Evolutionary conservation across 1,140 invertebrate species (phyloP), one percentile per base, ranked within the genome.

Genomic region (Chlorops oryzae): DNA sequence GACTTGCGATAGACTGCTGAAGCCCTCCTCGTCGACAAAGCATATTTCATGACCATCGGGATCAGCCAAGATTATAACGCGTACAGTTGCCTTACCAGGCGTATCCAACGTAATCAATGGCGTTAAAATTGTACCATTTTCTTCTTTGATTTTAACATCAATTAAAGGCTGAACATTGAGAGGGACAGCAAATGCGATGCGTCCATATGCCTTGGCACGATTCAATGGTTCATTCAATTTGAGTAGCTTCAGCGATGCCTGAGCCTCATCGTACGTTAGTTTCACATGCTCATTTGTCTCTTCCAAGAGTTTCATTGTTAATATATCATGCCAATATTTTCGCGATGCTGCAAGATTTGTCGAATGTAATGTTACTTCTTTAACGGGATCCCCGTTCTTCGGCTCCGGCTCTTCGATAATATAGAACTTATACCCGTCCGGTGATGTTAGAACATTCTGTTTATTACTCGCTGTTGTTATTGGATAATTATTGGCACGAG

Each of bases 21-120:
- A 98, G 22, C 83, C 91, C 77, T 96, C 92, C 62, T 97, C 93
- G 56, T 96, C 94, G 13, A 98, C 96, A 75, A 98, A 98, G 75
- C 96, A 98, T 53, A 99, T 98, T 78, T 98, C 95, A 77, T 98
- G 95, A 2, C 82, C 90, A 78, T 98, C 92, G 2, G 95, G 95
- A 78, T 98, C 96, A 23, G 88, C 88, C 6, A 98, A 75, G 62
- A 99, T 98, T 18, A 98, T 89, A 22, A 99, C 96, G 52, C 88
- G 78, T 0, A 98, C 96, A 7, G 90, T 90, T 2, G 92, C 92
- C 75, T 99, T 99, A 40, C 92, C 96, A 0, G 95, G 95, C 1
- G 96, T 99, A 61, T 95, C 90, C 41, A 99, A 74, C 49, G 84
- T 88, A 24, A 96, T 85, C 7, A 95, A 74, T 12, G 90, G 90